Conservation (phyloP, 2,113 vertebrate species). For the Corythaixoides concolor region DNA sequence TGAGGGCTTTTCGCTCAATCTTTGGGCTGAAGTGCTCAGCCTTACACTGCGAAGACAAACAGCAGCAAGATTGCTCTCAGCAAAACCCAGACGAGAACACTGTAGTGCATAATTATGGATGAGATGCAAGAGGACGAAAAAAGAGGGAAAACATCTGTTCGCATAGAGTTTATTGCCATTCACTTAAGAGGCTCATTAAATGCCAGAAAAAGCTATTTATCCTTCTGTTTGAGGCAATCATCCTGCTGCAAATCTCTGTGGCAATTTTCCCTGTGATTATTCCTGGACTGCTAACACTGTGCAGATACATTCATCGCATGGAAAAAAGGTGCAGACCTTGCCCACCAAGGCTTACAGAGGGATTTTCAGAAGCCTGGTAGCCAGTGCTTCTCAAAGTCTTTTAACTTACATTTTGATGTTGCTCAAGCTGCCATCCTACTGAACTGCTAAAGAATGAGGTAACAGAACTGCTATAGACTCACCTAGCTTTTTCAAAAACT, state of each 20-base stretch:
- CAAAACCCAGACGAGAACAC: constrained; percentile 47
- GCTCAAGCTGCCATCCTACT: neutral
- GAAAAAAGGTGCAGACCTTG: neutral
- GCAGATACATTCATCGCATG: neutral
- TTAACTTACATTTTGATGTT: neutral
- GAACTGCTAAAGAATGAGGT: neutral
- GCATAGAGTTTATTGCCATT: constrained; percentile 22
- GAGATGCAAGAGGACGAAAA: constrained; percentile 10
- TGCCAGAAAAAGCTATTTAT: constrained; percentile 45
- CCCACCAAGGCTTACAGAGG: neutral
- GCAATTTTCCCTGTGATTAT: neutral
- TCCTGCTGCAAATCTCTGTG: constrained; percentile 15
- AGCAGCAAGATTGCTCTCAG: constrained; percentile 35
- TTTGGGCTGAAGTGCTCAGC: neutral
- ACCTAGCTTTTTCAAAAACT: neutral
- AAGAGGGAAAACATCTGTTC: constrained; percentile 55
- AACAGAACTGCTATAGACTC: neutral
- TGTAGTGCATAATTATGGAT: constrained; percentile 51
- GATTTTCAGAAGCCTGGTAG: neutral
- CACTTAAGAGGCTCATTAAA: constrained; percentile 46
- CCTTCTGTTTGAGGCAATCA: constrained; percentile 51
- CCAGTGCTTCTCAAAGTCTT: neutral
- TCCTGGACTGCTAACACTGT: constrained; percentile 5
- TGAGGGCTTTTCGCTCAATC: neutral
- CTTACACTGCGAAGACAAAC: neutral